phyloP scores from a whole-genome alignment of 2,797 vertebrate species.

The Psittacula derbiana region DNA sequence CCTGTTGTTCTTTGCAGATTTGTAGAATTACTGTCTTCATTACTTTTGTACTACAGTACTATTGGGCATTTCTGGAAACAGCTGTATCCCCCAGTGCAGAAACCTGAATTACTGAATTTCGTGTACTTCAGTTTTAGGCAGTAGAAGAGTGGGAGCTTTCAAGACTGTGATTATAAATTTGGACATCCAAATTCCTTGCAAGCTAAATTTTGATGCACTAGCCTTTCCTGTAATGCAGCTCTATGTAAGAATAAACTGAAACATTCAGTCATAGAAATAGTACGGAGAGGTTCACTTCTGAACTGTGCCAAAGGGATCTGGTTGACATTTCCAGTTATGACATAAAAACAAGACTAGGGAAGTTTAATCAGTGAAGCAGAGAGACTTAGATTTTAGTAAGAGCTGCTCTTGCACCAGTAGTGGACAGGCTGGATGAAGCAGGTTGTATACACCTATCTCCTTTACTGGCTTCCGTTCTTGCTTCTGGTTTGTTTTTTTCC shows the following conservation, averaged over 20 bases:
- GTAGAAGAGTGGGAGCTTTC: background rate
- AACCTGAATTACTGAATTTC: background rate
- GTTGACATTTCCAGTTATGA: background rate
- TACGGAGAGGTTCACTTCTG: background rate
- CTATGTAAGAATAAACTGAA: slow-evolving; percentile 12
- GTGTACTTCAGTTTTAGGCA: background rate
- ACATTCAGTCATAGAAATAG: background rate
- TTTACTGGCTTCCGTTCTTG: background rate
- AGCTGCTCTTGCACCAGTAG: background rate
- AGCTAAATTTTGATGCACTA: slow-evolving; percentile 7
- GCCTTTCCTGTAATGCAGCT: background rate
- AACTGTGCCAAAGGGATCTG: background rate
- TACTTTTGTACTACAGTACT: background rate
- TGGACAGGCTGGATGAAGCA: background rate
- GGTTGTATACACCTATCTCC: background rate
- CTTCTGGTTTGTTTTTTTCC: background rate
- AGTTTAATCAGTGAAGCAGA: background rate
- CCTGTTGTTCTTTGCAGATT: background rate
- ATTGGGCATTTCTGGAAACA: background rate
- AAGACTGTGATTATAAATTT: background rate
- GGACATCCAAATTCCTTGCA: background rate
- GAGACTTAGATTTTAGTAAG: background rate
- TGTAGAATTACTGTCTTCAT: background rate
- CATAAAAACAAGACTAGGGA: background rate
- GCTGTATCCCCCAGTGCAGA: background rate